These are phyloP conservation scores for Oxyruncus cristatus DNA, from an alignment of 2,113 vertebrate genomes.

Conservation along the genomic window DNA sequence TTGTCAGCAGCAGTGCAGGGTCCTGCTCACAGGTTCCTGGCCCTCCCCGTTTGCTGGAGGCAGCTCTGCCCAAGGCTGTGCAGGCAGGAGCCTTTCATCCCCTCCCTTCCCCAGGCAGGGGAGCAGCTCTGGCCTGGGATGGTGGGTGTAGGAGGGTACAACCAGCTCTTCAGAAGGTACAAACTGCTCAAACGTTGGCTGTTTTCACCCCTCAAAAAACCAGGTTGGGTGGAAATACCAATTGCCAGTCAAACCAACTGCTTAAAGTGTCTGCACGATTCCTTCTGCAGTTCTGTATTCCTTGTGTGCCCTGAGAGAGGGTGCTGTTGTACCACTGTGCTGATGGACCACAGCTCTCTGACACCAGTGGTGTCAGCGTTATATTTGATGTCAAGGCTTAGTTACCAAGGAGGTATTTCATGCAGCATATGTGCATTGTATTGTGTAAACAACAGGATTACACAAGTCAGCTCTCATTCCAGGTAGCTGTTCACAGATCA, in stretches of 20 bases:
- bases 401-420: not conserved
- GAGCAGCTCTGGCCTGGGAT: not conserved
- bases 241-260: not conserved
- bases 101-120: not conserved
- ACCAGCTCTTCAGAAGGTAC: not conserved
- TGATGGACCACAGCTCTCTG: not conserved
- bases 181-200: not conserved
- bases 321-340: not conserved
- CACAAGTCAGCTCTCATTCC: not conserved
- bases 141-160: not conserved
- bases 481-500: not conserved
- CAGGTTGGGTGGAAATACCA: not conserved
- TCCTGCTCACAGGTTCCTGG: not conserved
- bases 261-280: not conserved
- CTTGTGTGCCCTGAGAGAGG: not conserved
- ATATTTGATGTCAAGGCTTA: not conserved
- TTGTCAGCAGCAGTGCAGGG: not conserved
- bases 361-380: not conserved
- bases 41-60: fast-evolving
- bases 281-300: not conserved
- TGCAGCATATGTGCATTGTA: not conserved
- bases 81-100: not conserved
- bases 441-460: not conserved
- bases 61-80: not conserved
- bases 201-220: not conserved